phyloP scores from a whole-genome alignment of 2,113 vertebrate genomes.

The Cyphomyrus discorhynchus region DNA sequence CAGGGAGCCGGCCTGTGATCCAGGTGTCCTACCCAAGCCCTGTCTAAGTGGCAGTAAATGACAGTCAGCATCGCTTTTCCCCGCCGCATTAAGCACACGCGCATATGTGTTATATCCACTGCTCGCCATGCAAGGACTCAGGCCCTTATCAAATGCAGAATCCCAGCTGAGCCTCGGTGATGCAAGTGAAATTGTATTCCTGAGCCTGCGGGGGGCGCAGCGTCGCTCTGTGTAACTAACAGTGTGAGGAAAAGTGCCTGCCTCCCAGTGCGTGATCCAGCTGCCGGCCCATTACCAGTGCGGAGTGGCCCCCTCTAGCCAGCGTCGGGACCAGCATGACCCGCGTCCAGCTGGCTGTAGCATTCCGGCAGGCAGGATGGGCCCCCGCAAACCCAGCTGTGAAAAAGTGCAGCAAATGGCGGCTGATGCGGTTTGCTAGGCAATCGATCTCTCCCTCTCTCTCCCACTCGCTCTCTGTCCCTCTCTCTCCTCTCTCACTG shows the following conservation, averaged over 20 bases:
- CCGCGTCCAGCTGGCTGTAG: neutral
- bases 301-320: neutral
- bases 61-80: neutral
- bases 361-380: neutral
- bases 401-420: constrained; percentile 19
- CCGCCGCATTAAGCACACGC: neutral
- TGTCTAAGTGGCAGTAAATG: neutral
- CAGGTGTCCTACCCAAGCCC: neutral
- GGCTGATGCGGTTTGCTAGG: neutral
- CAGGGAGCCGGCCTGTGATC: neutral
- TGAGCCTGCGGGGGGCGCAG: neutral
- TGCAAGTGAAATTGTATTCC: neutral
- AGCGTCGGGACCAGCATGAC: neutral
- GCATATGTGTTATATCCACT: neutral
- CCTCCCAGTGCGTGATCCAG: neutral
- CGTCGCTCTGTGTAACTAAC: neutral
- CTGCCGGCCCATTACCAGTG: neutral
- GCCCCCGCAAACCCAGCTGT: neutral
- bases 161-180: neutral
- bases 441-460: constrained; percentile 18
- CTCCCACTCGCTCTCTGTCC: neutral
- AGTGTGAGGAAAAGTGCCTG: neutral
- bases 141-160: neutral
- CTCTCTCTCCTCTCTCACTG: neutral
- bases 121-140: neutral